Percentiles rank a stretch among this genome's conserved stretches.
Conservation (phyloP, 1,140 invertebrate genomes). For the Calliphora vicina region DNA sequence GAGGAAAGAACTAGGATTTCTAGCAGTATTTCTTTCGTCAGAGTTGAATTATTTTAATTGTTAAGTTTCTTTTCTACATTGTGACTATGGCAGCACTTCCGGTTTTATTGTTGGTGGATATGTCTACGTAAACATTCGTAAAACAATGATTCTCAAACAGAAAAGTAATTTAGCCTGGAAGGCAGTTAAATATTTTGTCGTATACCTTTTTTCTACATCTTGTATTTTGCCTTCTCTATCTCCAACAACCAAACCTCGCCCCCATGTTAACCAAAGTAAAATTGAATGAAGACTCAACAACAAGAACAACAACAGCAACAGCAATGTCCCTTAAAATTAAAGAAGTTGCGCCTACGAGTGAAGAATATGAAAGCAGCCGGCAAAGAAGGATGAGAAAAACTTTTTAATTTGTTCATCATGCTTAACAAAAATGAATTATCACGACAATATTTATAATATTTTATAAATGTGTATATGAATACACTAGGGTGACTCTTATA, state of each 20-base stretch:
- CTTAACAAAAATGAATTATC: conserved; percentile 10
- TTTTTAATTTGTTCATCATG: conserved; percentile 17
- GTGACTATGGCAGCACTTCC: too few relatives aligned
- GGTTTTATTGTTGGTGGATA: too few relatives aligned
- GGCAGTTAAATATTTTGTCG: background rate
- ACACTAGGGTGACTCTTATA: too few relatives aligned
- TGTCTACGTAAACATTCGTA: background rate
- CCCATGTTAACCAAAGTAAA: background rate
- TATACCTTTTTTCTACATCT: background rate
- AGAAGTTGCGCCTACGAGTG: background rate
- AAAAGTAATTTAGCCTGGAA: background rate
- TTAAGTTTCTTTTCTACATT: too few relatives aligned
- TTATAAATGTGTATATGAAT: background rate
- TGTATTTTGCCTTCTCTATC: background rate
- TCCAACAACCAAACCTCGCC: background rate
- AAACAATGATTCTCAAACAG: background rate
- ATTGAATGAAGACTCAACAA: too few relatives aligned
- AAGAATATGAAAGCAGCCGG: background rate
- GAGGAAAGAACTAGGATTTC: too few relatives aligned
- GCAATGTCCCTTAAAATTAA: background rate
- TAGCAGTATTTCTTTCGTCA: too few relatives aligned
- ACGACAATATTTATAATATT: conserved; percentile 7
- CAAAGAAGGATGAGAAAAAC: background rate
- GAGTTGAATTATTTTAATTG: too few relatives aligned
- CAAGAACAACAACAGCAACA: background rate